Base-by-base conservation (phyloP, 2,888 invertebrate genomes). In the Taenaris catops region DNA sequence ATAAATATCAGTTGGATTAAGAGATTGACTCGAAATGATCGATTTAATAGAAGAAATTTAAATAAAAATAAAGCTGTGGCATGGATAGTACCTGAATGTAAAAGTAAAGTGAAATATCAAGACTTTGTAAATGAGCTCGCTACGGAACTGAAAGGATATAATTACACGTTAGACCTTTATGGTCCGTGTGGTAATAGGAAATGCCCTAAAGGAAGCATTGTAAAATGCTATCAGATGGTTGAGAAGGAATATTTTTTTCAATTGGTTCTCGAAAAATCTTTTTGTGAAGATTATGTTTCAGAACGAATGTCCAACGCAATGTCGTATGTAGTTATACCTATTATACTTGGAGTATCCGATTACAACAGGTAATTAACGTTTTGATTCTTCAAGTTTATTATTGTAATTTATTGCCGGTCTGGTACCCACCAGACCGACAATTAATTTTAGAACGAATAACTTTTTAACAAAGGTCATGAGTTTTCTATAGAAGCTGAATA, bases 201-300 rank as follows among this genome's bases (percentile, higher is more conserved):
- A 38, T 81, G 81, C 40, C 62, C 64, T 0, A 55, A 54, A 6
- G 55, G 61, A 0, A 47, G 51, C 18, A 44, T 59, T 1, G 34
- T 40, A 1, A 63, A 64, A 20, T 83, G 80, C 26, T 58, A 66
- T 10, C 66, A 69, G 19, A 52, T 69, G 44, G 52, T 81, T 4
- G 76, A 81, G 26, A 63, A 52, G 8, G 46, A 64, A 1, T 83
- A 83, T 46, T 74, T 53, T 44, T 81, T 80, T 28, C 67, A 69
- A 40, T 39, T 83, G n/a, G 62, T 76, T 5, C 21, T 79, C 8
- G 83, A 83, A 52, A 78, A 80, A 29, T 57, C 64, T 0, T 45
- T 63, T 8, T 40, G 61, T 3, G 64, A 65, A 37, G 79, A 80
- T 41, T 80, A 68, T 44, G 61, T 80, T 2, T 71, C 72, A 1